Evolutionary conservation across 2,888 invertebrate genomes (phyloP).

Genomic region (Leptarthrus brevirostris): DNA sequence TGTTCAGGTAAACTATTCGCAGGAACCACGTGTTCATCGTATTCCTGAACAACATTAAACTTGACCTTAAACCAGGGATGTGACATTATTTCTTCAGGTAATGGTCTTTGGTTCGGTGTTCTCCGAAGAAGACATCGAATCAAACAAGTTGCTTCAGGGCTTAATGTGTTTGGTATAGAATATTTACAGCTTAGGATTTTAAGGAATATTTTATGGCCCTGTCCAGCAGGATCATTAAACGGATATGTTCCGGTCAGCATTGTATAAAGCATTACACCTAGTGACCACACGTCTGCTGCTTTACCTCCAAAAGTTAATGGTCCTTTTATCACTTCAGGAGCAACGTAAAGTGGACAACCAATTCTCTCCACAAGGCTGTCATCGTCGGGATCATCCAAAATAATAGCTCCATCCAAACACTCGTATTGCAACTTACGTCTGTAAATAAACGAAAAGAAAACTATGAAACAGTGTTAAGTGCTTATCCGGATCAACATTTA

Average conservation of each 20-base stretch:
- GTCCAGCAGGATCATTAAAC: constrained; percentile 60
- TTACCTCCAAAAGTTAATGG: constrained; percentile 64
- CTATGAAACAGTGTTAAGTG: background rate
- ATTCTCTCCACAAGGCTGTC: constrained; percentile 65
- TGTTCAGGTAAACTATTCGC: no score
- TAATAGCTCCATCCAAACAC: constrained; percentile 65
- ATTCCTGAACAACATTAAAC: no score
- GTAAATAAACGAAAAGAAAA: constrained; percentile 52
- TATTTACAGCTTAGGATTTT: constrained; percentile 90
- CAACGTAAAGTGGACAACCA: constrained; percentile 65
- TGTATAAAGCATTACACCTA: constrained; percentile 65
- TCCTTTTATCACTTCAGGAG: constrained; percentile 64
- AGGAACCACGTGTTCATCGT: no score
- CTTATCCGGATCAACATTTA: background rate
- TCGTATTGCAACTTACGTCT: constrained; percentile 66
- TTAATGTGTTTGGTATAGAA: constrained; percentile 84
- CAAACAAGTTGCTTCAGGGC: constrained; percentile 84
- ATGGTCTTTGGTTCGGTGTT: constrained; percentile 83
- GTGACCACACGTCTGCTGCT: constrained; percentile 66
- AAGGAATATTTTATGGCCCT: constrained; percentile 74
- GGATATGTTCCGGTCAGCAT: constrained; percentile 66
- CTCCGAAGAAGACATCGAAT: constrained; percentile 83
- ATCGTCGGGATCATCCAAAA: constrained; percentile 62
- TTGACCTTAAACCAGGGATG: constrained; percentile 88
- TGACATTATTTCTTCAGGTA: constrained; percentile 80